Base-by-base conservation (phyloP, 2,888 invertebrate species). In the Caenorhabditis uteleia region DNA sequence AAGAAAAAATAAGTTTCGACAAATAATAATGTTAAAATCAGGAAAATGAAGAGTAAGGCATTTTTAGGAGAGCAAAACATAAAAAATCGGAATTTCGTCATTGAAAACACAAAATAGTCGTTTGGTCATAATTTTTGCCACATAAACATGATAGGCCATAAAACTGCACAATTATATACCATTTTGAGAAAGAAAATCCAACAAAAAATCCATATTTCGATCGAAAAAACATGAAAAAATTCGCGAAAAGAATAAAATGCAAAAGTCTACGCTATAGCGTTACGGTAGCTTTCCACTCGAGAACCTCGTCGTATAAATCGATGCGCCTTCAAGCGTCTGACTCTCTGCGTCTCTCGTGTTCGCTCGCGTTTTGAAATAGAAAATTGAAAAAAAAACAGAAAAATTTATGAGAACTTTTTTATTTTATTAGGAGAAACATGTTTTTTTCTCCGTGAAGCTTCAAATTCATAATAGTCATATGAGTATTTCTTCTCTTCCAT, bases 401-500 rank as follows among this genome's bases (percentile, higher is more conserved):
- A 36, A 10, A 14, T 16, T 14, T 16, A 36, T 14, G 18, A 36
- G 27, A 23, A 2, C 3, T 40, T 40, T 16, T 16, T 49, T n/a
- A 40, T 8, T 20, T 29, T 29, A 12, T 20, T 10, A 29, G 31
- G 20, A 45, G 20, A 29, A 20, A 29, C 1, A 45, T 29, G 25
- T 33, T 3, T 21, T 16, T n/a, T n/a, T n/a, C n/a, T n/a, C n/a
- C n/a, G n/a, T 5, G 39, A 16, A 8, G 40, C 40, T 21, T 57
- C 50, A n/a, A 45, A 50, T n/a, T 45, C 57, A 20, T 48, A 57
- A 33, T 57, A 50, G 33, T 57, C 57, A 20, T 57, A 57, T 10
- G 44, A 25, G 21, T 23, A 12, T 33, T 57, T 57, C 31, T 49
- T 48, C 10, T 33, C 47, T 39, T 14, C 14, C 39, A 20, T n/a